phyloP scores from a whole-genome alignment of 2,797 vertebrate genomes.

The Xenentodon cancila region DNA sequence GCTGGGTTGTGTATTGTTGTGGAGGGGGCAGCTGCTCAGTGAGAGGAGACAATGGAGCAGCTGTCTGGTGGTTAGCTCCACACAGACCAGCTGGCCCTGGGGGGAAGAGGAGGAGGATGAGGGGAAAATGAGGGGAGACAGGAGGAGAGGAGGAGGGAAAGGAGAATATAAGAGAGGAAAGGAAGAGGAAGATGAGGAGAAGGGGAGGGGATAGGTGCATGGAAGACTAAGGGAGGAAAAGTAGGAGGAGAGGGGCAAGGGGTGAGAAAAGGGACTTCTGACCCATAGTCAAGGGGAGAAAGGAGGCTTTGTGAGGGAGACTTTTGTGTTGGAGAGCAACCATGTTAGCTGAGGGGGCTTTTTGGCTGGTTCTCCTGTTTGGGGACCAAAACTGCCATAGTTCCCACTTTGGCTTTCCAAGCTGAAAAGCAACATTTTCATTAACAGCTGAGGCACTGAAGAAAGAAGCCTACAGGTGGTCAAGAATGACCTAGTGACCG shows the following conservation, averaged over 20 bases:
- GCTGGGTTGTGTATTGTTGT: slow-evolving; percentile 90
- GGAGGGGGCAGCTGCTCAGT: slow-evolving; percentile 98
- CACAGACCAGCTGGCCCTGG: slow-evolving; percentile 99
- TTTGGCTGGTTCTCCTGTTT: slow-evolving; percentile 70
- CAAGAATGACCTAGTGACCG: slow-evolving; percentile 21
- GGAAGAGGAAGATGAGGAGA: slow-evolving; percentile 72
- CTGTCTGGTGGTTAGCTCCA: slow-evolving; percentile 97
- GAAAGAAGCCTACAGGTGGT: slow-evolving; percentile 2
- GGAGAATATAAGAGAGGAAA: slow-evolving; percentile 71
- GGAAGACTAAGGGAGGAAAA: slow-evolving; percentile 51
- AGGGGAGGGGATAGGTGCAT: slow-evolving; percentile 82
- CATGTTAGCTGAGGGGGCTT: slow-evolving; percentile 90
- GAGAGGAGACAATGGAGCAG: slow-evolving; percentile 99
- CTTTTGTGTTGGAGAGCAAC: slow-evolving; percentile 92
- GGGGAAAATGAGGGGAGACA: slow-evolving; percentile 73
- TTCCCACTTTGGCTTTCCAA: slow-evolving; percentile 29
- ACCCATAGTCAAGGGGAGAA: slow-evolving; percentile 95
- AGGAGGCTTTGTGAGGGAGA: slow-evolving; percentile 88
- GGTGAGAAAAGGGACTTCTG: slow-evolving; percentile 94
- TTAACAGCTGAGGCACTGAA: slow-evolving; percentile 18
- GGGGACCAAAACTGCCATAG: slow-evolving; percentile 66
- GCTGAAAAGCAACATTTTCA: slow-evolving; percentile 36
- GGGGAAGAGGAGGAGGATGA: slow-evolving; percentile 73
- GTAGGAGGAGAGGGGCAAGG: slow-evolving; percentile 74
- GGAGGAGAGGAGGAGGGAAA: slow-evolving; percentile 85